Evolutionary conservation across 2,113 vertebrate genomes (phyloP), one percentile per base, ranked within the genome.

Genomic region (Thryonomys swinderianus): DNA sequence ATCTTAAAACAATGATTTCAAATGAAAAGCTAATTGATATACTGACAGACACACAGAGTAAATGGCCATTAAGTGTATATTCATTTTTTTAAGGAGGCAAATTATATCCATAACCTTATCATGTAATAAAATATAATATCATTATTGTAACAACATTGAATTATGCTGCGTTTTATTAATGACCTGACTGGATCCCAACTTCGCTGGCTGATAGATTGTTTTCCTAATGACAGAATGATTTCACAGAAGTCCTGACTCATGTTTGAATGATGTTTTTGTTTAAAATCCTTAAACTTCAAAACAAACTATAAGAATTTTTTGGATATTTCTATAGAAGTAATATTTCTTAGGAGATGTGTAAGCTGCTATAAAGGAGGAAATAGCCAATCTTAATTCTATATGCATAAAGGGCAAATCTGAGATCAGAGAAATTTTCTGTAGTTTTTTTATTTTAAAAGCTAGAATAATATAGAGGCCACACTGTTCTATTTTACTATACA

Each of bases 71-170:
- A 96, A 88, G 21, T 83, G 23, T 78, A 64, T 37, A 94, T 96
- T 95, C 66, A 95, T 80, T 94, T 80, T 94, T 97, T 96, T 92
- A 96, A 92, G 81, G n/a, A 82, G 48, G 11, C 57, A 96, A 91
- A 80, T 92, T 92, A 83, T 61, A 66, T 71, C 69, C 61, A 59
- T 96, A 95, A 96, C 95, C 95, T 90, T 96, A 96, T 95, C 93
- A 91, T 57, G 18, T 96, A 95, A 95, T 95, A 90, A 74, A 95
- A 93, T 84, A 87, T 94, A 85, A 93, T 90, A 93, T 95, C 74
- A 88, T 94, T 87, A 93, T 57, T 94, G 71, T 87, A 81, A 86
- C 40, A 42, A 73, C 89, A 94, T 94, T 96, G 97, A 95, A 94
- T 97, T 96, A 95, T 80, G 4, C 48, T 53, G 64, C 55, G 93